Evolutionary conservation across 1,140 invertebrate species (phyloP).

Genomic region (Pogonomyrmex barbatus): DNA sequence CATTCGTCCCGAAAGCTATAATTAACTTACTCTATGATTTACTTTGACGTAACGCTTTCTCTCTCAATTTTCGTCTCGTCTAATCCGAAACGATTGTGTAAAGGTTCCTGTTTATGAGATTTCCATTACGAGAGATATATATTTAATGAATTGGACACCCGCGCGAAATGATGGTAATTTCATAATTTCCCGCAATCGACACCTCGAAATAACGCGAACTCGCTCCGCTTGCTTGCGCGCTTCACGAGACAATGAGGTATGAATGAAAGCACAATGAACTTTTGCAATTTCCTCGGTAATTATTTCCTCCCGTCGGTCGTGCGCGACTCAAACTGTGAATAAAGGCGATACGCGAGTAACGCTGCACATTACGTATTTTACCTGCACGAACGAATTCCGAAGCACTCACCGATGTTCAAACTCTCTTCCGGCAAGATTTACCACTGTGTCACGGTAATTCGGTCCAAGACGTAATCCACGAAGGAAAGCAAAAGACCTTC

Average conservation of each 20-base stretch:
- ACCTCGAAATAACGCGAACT: conserved; percentile 22
- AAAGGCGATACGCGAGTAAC: conserved; percentile 40
- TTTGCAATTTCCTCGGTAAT: conserved; percentile 68
- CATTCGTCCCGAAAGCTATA: neutral
- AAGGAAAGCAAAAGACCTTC: neutral
- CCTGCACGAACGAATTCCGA: conserved; percentile 70
- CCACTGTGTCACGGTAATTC: neutral
- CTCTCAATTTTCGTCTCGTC: neutral
- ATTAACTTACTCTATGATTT: conserved; percentile 13
- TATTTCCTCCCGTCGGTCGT: conserved; percentile 38
- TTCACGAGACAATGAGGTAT: conserved; percentile 26
- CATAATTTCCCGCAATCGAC: conserved; percentile 34
- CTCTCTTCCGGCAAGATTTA: conserved; percentile 10
- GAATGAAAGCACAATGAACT: conserved; percentile 48
- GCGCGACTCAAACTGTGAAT: conserved; percentile 22
- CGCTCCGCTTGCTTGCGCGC: conserved; percentile 47
- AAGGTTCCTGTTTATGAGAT: neutral
- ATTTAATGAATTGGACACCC: neutral
- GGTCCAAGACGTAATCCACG: conserved; percentile 30
- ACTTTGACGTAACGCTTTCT: neutral
- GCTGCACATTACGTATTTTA: conserved; percentile 67
- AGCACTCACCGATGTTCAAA: conserved; percentile 61
- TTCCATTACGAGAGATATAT: neutral
- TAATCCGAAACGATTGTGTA: neutral
- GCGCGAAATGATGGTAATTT: conserved; percentile 17